Evolutionary conservation across 1,140 invertebrate genomes (phyloP).

Genomic region (Heliothis virescens): DNA sequence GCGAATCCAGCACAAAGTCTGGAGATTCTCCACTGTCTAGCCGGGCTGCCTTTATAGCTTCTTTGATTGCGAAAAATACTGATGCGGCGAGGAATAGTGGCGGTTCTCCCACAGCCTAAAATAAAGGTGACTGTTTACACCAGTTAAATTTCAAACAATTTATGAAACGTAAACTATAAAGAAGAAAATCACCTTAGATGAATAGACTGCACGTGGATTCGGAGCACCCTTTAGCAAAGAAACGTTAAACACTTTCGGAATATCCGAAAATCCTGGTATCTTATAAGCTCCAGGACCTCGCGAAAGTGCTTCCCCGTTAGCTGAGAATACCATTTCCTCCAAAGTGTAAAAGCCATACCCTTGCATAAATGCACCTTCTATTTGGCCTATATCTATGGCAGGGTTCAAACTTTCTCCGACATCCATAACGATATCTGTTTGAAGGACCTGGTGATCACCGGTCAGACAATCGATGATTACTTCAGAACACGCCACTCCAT

Average conservation of each 20-base stretch:
- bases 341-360: conserved; percentile 89
- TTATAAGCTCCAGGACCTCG: conserved; percentile 89
- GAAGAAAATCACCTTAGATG: conserved; percentile 87
- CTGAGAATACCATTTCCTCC: conserved; percentile 88
- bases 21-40: conserved; percentile 67
- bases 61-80: conserved; percentile 89
- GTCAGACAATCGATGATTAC: conserved; percentile 88
- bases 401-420: conserved; percentile 90
- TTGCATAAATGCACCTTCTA: conserved; percentile 90
- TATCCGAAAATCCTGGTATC: conserved; percentile 87
- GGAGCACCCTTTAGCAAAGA: conserved; percentile 88
- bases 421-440: conserved; percentile 91
- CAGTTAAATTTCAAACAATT: too few relatives aligned
- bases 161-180: too few relatives aligned
- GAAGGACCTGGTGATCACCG: conserved; percentile 88
- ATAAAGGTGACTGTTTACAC: conserved; percentile 12
- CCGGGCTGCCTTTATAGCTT: conserved; percentile 79
- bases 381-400: conserved; percentile 90
- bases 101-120: conserved; percentile 90
- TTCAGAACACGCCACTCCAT: conserved; percentile 86
- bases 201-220: conserved; percentile 89
- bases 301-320: conserved; percentile 87
- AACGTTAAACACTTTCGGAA: conserved; percentile 89
- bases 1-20: conserved; percentile 87
- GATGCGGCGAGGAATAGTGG: conserved; percentile 89